Base-by-base conservation (phyloP, 2,888 invertebrate species). In the Branchipolynoe longqiensis region DNA sequence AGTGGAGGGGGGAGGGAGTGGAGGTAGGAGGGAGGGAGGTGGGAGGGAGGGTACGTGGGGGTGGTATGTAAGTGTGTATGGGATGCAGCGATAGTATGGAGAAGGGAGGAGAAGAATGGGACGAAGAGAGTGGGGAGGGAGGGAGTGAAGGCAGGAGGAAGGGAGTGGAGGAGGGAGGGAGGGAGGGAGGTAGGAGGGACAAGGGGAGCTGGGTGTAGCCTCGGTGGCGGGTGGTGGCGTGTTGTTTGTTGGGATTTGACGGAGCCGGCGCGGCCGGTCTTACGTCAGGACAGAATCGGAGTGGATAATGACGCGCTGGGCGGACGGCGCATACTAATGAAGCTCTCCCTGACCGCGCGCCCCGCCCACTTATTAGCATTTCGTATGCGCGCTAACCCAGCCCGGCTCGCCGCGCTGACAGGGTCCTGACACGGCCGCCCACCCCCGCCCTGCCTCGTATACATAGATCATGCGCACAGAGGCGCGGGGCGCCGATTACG, bases 211-310 rank as follows among this genome's bases (percentile, higher is more conserved):
- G n/a, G n/a, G n/a, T n/a, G n/a, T n/a, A n/a, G n/a, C n/a, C n/a
- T n/a, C n/a, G n/a, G n/a, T n/a, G n/a, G n/a, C n/a, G n/a, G n/a
- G n/a, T n/a, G 25, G 59, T n/a, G 59, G 59, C 4, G 59, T 59
- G 22, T n/a, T 12, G 59, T 25, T 59, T 59, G 22, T 59, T 69
- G 33, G 69, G 38, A 69, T 69, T 69, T 69, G 69, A 36, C 36
- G n/a, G 38, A 69, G 36, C 36, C 22, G 33, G 38, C 36, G 36
- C 69, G 14, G 69, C n/a, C n/a, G 33, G 69, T 69, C 33, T 69
- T 69, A 69, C 38, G 38, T 69, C 69, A 69, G 38, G 69, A 69
- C 69, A 69, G 38, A 36, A 69, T 69, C 69, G 36, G 38, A 69
- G 6, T 14, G 38, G 69, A 69, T 69, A 69, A 69, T 69, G 69